phyloP scores from a whole-genome alignment of 2,113 vertebrate species.

The Regulus satrapa region DNA sequence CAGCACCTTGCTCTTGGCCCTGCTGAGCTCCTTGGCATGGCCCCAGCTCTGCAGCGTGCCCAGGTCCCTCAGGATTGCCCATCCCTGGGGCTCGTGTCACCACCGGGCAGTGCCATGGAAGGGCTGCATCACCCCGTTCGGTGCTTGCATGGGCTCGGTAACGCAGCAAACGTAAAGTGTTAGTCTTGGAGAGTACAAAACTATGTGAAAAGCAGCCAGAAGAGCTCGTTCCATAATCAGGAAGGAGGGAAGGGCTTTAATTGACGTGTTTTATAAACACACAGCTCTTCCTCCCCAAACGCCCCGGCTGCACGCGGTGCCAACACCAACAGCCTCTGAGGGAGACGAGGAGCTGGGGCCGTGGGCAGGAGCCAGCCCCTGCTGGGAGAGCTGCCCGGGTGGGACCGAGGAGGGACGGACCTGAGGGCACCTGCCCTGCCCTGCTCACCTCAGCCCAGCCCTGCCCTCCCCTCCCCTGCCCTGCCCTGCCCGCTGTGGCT shows the following conservation, averaged over 20 bases:
- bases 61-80: not conserved
- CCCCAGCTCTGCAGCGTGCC: not conserved
- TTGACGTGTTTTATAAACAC: not conserved
- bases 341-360: fast-evolving
- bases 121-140: fast-evolving
- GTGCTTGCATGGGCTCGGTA: fast-evolving
- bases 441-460: not conserved
- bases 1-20: not conserved
- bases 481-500: no score
- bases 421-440: no score
- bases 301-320: fast-evolving
- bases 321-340: not conserved
- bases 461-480: not conserved
- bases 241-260: not conserved
- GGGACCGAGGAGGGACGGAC: no score
- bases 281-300: fast-evolving
- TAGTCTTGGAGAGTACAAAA: not conserved
- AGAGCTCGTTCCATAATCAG: not conserved
- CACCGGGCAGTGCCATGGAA: fast-evolving
- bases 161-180: not conserved
- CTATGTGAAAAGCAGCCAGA: not conserved
- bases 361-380: not conserved
- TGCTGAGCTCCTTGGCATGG: not conserved
- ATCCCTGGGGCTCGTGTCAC: fast-evolving
- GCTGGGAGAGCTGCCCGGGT: not conserved